phyloP scores from a whole-genome alignment of 2,113 vertebrate species.

The Procapra przewalskii region DNA sequence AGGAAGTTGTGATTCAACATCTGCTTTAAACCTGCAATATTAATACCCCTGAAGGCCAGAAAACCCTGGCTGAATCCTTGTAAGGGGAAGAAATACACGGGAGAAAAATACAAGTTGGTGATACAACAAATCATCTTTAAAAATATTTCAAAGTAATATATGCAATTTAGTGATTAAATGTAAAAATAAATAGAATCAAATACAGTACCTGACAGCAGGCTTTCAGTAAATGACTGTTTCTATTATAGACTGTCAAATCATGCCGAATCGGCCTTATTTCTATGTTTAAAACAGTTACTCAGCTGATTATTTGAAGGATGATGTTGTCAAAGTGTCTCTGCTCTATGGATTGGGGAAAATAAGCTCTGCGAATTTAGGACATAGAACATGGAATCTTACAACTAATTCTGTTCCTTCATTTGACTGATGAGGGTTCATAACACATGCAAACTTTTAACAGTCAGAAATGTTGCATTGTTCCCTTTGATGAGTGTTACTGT shows the following conservation, averaged over 20 bases:
- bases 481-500: background rate
- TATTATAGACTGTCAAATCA: background rate
- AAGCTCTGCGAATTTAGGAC: background rate
- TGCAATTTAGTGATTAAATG: background rate
- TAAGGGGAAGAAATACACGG: background rate
- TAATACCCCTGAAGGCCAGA: background rate
- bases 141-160: background rate
- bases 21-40: background rate
- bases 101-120: background rate
- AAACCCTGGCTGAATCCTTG: background rate
- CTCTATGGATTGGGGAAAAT: background rate
- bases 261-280: background rate
- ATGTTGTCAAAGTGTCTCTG: background rate
- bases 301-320: background rate
- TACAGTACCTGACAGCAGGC: background rate
- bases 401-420: background rate
- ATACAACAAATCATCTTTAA: background rate
- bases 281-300: background rate
- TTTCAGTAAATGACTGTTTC: background rate
- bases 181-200: constrained; percentile 3
- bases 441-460: background rate
- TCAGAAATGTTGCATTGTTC: background rate
- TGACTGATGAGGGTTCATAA: background rate
- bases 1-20: background rate
- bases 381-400: background rate